A percentile compares a stretch with the other conserved stretches of the same genome.
Conservation (phyloP, 2,888 invertebrate species). For the Diaprepes abbreviatus region DNA sequence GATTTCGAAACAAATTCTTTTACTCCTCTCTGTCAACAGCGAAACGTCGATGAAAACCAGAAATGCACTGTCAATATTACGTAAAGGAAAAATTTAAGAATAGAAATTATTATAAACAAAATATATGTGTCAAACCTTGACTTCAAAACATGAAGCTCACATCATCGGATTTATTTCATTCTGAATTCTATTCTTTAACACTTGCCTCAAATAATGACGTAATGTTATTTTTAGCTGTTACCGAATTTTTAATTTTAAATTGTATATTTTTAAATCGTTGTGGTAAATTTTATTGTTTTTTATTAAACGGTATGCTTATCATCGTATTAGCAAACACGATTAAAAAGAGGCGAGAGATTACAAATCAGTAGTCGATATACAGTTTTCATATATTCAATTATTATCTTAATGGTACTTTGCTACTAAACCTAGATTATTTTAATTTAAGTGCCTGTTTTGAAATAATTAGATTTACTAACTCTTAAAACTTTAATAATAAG, state of each 20-base stretch:
- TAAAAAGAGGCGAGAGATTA: neutral
- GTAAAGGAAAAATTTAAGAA: neutral
- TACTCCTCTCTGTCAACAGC: no score
- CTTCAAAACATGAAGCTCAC: slow-evolving; percentile 1
- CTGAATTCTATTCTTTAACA: neutral
- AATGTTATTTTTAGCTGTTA: slow-evolving; percentile 22
- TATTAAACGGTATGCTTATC: neutral
- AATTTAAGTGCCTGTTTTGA: no score
- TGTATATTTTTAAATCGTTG: neutral
- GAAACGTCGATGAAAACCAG: no score
- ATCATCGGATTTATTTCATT: neutral
- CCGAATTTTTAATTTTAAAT: neutral
- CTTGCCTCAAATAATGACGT: slow-evolving; percentile 10
- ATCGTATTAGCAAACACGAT: neutral
- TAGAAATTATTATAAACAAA: neutral
- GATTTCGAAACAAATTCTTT: no score
- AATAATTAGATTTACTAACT: no score
- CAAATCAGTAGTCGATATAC: neutral
- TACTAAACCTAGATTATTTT: no score
- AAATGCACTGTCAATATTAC: no score
- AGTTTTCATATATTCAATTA: neutral
- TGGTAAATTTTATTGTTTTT: slow-evolving; percentile 1
- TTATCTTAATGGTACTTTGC: no score
- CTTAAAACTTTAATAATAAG: no score
- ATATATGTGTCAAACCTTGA: neutral